Percentiles rank a stretch among this genome's conserved stretches.
phyloP scores from a whole-genome alignment of 1,140 invertebrate species.

The Drosophila trapezifrons region DNA sequence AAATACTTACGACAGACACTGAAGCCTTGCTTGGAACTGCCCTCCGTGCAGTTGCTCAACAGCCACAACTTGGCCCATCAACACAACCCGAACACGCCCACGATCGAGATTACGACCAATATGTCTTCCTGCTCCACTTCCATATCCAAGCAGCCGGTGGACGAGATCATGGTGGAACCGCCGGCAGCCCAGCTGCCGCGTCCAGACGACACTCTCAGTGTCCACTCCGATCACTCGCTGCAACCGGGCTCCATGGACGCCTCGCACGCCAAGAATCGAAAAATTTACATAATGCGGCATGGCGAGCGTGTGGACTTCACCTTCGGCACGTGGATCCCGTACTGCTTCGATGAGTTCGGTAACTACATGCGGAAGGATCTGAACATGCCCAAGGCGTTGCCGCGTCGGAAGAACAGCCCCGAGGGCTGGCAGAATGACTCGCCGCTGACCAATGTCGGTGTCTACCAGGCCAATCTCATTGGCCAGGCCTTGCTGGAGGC shows the following conservation, averaged over 20 bases:
- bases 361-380: conserved; percentile 92
- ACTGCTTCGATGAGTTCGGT: conserved; percentile 93
- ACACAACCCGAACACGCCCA: conserved; percentile 72
- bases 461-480: conserved; percentile 89
- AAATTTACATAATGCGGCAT: conserved; percentile 89
- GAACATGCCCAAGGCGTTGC: conserved; percentile 93
- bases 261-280: conserved; percentile 79
- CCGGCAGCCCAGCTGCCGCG: conserved; percentile 51
- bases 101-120: conserved; percentile 74
- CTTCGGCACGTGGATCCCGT: conserved; percentile 94
- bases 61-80: conserved; percentile 57
- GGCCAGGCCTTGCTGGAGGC: conserved; percentile 91
- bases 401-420: conserved; percentile 86
- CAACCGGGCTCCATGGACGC: conserved; percentile 39
- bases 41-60: conserved; percentile 65
- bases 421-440: conserved; percentile 91
- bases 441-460: conserved; percentile 93
- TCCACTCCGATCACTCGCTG: conserved; percentile 66
- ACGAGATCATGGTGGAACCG: conserved; percentile 78
- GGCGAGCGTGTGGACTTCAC: conserved; percentile 95
- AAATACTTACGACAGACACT: conserved; percentile 77
- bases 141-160: conserved; percentile 54
- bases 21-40: conserved; percentile 74
- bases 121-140: conserved; percentile 67
- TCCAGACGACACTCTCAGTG: conserved; percentile 74